Conservation (phyloP, 2,113 vertebrate species). For the Hyla sarda region DNA sequence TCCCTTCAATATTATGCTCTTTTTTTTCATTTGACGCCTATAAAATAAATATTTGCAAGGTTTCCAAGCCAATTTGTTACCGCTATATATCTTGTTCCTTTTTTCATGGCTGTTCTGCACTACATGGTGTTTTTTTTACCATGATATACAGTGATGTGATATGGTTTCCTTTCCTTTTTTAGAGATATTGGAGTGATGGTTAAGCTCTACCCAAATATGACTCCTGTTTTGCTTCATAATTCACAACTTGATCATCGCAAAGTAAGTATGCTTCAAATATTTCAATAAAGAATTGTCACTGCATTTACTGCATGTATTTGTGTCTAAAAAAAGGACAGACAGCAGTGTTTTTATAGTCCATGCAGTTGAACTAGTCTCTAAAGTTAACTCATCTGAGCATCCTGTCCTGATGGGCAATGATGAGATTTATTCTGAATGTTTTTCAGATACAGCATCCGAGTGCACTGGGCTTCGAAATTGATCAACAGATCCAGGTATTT, state of each 20-base stretch:
- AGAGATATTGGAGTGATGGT: slow-evolving; percentile 97
- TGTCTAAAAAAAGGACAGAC: no score
- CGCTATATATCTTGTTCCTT: no score
- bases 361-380: no score
- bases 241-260: slow-evolving; percentile 95
- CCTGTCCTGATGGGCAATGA: background rate
- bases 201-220: slow-evolving; percentile 97
- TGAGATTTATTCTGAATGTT: slow-evolving; percentile 31
- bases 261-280: slow-evolving; percentile 71
- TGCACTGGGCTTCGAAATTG: slow-evolving; percentile 92
- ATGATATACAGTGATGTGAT: background rate
- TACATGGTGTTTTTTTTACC: no score
- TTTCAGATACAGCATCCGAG: slow-evolving; percentile 92
- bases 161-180: slow-evolving; percentile 39
- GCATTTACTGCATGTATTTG: background rate
- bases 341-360: no score
- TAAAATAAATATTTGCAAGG: background rate
- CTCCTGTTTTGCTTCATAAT: slow-evolving; percentile 92
- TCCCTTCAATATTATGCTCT: no score
- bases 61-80: background rate
- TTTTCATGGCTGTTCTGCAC: no score
- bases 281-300: background rate
- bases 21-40: background rate
- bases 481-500: slow-evolving; percentile 94
- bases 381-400: background rate